These are phyloP conservation scores for Peribatodes rhomboidaria DNA, from an alignment of 2,888 invertebrate species.

Conservation along the genomic window DNA sequence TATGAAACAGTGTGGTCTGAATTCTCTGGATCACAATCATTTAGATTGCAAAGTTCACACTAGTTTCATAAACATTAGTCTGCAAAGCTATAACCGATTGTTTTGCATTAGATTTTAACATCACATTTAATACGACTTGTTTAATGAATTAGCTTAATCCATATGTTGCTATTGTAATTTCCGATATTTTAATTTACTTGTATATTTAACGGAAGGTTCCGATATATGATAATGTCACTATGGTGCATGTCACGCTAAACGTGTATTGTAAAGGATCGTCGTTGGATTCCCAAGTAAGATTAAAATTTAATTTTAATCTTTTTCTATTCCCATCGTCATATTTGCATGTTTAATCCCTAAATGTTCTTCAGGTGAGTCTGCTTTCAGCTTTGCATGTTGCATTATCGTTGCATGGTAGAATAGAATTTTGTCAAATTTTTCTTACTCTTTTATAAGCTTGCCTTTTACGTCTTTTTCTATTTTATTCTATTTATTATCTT, in stretches of 20 bases:
- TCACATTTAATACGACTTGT: conserved; percentile 71
- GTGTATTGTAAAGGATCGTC: conserved; percentile 84
- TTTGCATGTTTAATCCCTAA: conserved; percentile 65
- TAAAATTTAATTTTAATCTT: conserved; percentile 68
- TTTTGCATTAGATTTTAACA: conserved; percentile 84
- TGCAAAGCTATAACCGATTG: conserved; percentile 83
- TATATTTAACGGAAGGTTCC: conserved; percentile 62
- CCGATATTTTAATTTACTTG: conserved; percentile 62
- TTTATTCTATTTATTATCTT: conserved; percentile 77
- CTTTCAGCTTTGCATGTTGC: conserved; percentile 74
- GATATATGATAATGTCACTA: conserved; percentile 63
- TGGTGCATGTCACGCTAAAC: conserved; percentile 59
- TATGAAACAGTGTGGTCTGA: conserved; percentile 64
- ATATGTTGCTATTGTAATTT: conserved; percentile 80
- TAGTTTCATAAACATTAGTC: conserved; percentile 65
- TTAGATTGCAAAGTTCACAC: conserved; percentile 54
- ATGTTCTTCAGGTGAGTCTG: conserved; percentile 65
- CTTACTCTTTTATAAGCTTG: conserved; percentile 69
- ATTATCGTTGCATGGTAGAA: conserved; percentile 76
- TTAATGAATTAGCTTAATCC: conserved; percentile 77
- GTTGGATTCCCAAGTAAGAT: conserved; percentile 85
- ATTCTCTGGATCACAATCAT: conserved; percentile 39
- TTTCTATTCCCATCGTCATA: conserved; percentile 65
- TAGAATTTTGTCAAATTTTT: conserved; percentile 54
- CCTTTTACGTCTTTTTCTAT: conserved; percentile 65